Conservation (phyloP, 2,888 invertebrate species). For the Patella caerulea region DNA sequence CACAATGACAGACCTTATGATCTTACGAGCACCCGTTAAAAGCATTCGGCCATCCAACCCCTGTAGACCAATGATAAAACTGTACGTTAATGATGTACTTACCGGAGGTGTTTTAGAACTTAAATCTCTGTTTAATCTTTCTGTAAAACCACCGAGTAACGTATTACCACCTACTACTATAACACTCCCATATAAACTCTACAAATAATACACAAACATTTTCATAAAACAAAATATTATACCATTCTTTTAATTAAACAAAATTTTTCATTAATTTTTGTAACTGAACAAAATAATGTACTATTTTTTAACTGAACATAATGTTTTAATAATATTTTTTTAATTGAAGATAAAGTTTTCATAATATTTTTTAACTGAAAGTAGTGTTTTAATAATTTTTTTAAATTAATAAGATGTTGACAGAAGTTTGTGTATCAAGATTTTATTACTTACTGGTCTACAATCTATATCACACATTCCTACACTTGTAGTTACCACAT, state of each 20-base stretch:
- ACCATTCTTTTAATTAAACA: no score
- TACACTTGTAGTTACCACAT: slow-evolving; percentile 88
- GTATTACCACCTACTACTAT: slow-evolving; percentile 97
- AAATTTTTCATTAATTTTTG: no score
- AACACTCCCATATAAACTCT: slow-evolving; percentile 91
- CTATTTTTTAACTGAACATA: no score
- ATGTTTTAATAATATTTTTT: no score
- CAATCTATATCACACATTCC: slow-evolving; percentile 99
- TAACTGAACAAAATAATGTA: no score
- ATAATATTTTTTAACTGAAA: not conserved
- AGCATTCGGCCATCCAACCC: no score
- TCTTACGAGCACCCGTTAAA: no score
- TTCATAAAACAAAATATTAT: not conserved
- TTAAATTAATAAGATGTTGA: no score
- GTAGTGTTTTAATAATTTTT: not conserved
- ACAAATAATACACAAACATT: slow-evolving; percentile 49
- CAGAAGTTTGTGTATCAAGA: no score
- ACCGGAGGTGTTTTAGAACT: slow-evolving; percentile 88
- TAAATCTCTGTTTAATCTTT: slow-evolving; percentile 89
- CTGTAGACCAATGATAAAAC: no score
- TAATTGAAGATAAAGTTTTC: no score
- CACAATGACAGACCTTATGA: no score
- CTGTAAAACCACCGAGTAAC: slow-evolving; percentile 92
- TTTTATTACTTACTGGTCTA: slow-evolving; percentile 80
- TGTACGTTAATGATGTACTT: slow-evolving; percentile 40